Evolutionary conservation across 2,797 vertebrate genomes (phyloP), one percentile per base, ranked within the genome.

Genomic region (Lepidocolaptes lacrymiger): DNA sequence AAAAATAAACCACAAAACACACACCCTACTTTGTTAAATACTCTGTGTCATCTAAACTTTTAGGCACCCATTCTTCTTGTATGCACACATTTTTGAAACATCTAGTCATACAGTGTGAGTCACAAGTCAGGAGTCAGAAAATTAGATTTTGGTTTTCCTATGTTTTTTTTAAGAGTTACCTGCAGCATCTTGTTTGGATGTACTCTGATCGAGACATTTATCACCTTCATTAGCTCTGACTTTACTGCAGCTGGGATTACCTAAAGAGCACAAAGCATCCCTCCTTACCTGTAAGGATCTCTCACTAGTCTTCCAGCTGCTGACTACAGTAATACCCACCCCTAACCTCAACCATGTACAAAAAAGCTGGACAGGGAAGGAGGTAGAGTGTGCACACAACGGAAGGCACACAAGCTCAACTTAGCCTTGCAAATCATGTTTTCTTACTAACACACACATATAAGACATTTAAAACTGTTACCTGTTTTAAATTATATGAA

Each of bases 351-450:
- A 37, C 54, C 39, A 62, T 0, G 5, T 51, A 56, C 63, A 87
- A 75, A 89, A 63, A 36, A 63, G 43, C 22, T 9, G 5, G 51
- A 44, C 1, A 6, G 48, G 41, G 46, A 82, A 20, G 9, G 41
- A 67, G 13, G 26, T 48, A 26, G 61, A 12, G 22, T 0, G 15
- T 2, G 0, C n/a, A 62, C 1, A 0, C 0, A 1, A 71, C 2
- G 4, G 5, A 86, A 36, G n/a, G 28, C 2, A 3, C 28, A 52
- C 0, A 3, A 54, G 16, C 48, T 77, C 88, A 56, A 74, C 23
- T 51, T 41, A 63, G 28, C 49, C 55, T 61, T 36, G 43, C 36
- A 95, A 64, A 61, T 36, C 52, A 48, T n/a, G 39, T 1, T 64
- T 37, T 7, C 48, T 81, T 79, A 55, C 23, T 52, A 79, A 67